phyloP scores from a whole-genome alignment of 1,140 invertebrate genomes.

The Procambarus clarkii region DNA sequence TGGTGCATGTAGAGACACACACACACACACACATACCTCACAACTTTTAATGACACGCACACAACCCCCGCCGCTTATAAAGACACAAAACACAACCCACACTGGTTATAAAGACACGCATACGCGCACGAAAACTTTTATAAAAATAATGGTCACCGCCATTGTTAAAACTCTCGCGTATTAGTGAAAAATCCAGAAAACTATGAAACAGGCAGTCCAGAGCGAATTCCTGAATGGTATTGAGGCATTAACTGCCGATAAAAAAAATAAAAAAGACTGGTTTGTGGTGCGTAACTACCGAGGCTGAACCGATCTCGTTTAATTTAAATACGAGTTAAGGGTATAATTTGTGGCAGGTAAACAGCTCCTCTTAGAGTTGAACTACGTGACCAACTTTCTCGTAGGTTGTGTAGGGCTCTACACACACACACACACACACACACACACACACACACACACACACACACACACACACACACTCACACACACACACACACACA shows the following conservation, averaged over 20 bases:
- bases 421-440: neutral
- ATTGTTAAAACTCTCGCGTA: no score
- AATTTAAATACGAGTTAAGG: neutral
- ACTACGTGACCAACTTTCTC: no score
- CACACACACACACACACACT: conserved; percentile 28
- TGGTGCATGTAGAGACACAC: neutral
- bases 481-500: no score
- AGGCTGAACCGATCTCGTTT: neutral
- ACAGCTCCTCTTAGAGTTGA: no score
- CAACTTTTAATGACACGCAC: neutral
- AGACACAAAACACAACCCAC: neutral
- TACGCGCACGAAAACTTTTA: neutral
- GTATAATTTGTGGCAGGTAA: neutral
- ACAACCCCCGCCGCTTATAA: neutral
- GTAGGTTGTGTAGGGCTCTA: no score
- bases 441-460: conserved; percentile 18
- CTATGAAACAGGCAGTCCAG: neutral
- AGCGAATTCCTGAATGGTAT: neutral
- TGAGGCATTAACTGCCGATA: neutral
- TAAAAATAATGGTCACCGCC: neutral
- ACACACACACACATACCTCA: neutral
- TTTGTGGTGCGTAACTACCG: neutral
- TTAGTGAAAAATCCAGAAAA: neutral
- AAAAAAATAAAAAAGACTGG: neutral
- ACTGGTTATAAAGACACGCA: neutral